Base-by-base conservation (phyloP, 2,113 vertebrate genomes). In the Ahaetulla prasina region DNA sequence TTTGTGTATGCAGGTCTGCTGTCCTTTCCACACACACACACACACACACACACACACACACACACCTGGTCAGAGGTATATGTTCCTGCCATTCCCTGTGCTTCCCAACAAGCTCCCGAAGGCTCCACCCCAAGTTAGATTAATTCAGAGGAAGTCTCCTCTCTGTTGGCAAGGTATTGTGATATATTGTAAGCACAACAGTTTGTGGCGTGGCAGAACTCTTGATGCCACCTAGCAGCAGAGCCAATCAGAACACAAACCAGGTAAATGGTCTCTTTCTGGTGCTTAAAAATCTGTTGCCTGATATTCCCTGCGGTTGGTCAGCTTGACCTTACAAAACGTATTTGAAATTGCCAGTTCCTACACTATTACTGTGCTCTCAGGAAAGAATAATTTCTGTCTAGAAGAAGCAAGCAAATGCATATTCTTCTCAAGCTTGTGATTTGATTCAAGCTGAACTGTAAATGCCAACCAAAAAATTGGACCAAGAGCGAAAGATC, bases 391-490 rank as follows among this genome's bases (percentile, higher is more conserved):
- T 80, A 80, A 39, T 43, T 80, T 80, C 74, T 80, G 35, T 39
- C 35, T 22, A 80, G 74, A 80, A 80, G 74, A 80, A 43, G 74
- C 45, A 50, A 30, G 49, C 27, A 87, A 50, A 87, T 9, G 39
- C 23, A 16, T 2, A 12, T 12, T 74, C 27, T 49, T 53, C 52
- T 57, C 39, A 47, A 22, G 53, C 92, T 23, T 49, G 2, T 88
- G 30, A 87, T 95, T 85, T 91, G 54, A 95, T 90, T 93, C 92
- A 92, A 94, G 95, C 89, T 87, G 94, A 92, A 14, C 88, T 94
- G 86, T 90, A 86, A 63, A 87, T 27, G 57, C 90, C 92, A 87
- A 95, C 92, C 8, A 94, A 93, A 96, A 95, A 91, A 85, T 84
- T 95, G 92, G 85, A 91, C 86, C 53, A 91, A 91, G 74, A 90